Conservation (phyloP, 2,797 vertebrate genomes). For the Tiaroga cobitis region DNA sequence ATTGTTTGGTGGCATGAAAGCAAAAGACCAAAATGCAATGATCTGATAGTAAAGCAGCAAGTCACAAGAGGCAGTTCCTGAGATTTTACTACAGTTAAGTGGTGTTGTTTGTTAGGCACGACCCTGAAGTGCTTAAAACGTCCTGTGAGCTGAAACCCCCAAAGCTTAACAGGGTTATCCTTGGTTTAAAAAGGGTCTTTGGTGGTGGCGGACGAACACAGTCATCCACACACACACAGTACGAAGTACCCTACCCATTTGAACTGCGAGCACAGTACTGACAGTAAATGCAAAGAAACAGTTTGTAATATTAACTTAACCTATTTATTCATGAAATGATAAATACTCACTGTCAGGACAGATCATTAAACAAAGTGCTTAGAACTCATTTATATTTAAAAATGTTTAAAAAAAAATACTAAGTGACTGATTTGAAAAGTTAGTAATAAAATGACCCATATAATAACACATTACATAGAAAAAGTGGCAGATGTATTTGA, state of each 20-base stretch:
- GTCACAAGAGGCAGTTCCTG: neutral
- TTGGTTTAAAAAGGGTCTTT: neutral
- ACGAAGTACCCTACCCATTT: neutral
- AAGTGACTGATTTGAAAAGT: too few relatives aligned
- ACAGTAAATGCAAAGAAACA: neutral
- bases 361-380: too few relatives aligned
- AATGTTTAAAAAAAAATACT: neutral
- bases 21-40: neutral
- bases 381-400: neutral
- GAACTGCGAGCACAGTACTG: neutral
- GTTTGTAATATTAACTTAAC: too few relatives aligned
- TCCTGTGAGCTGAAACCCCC: neutral
- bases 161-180: neutral
- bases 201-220: neutral
- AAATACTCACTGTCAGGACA: too few relatives aligned
- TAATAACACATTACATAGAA: too few relatives aligned
- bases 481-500: too few relatives aligned
- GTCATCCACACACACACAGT: neutral
- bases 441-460: too few relatives aligned
- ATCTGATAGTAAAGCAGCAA: conserved; percentile 3
- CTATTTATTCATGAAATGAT: too few relatives aligned
- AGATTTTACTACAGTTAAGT: neutral
- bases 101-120: neutral
- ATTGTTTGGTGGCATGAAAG: neutral
- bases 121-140: neutral